These are phyloP conservation scores for Metellina segmentata DNA, from an alignment of 2,888 invertebrate species.

Conservation along the genomic window DNA sequence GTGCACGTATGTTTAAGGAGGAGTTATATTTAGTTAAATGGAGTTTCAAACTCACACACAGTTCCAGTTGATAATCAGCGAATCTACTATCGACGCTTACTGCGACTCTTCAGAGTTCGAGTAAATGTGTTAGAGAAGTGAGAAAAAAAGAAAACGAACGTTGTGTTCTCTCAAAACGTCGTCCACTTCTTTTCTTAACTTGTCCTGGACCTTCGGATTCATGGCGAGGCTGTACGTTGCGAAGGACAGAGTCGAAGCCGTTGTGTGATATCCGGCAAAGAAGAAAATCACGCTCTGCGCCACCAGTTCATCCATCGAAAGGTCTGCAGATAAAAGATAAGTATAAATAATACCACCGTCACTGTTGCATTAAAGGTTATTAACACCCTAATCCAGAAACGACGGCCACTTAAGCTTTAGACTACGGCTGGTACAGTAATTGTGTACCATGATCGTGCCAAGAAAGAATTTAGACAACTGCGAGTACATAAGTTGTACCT, in stretches of 20 bases:
- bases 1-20: no score
- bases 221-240: conserved; percentile 83
- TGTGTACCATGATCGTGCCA: no score
- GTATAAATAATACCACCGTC: no score
- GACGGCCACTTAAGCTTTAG: no score
- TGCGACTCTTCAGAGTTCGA: background rate
- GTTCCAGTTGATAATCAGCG: background rate
- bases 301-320: conserved; percentile 57
- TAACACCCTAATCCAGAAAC: no score
- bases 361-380: no score
- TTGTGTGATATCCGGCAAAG: conserved; percentile 85
- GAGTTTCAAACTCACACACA: no score
- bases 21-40: no score
- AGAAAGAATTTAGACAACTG: no score
- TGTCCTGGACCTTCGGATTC: conserved; percentile 83
- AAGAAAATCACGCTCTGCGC: conserved; percentile 84
- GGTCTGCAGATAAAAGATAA: conserved; percentile 31
- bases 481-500: no score
- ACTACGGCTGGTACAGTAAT: no score
- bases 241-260: conserved; percentile 85
- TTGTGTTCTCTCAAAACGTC: conserved; percentile 56
- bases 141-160: background rate
- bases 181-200: conserved; percentile 82
- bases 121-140: background rate
- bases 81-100: background rate